Evolutionary conservation across 37 sponge, comb jelly and placozoan genomes (phyloP), one percentile per base, ranked within the genome.

Genomic region (Spongilla lacustris): DNA sequence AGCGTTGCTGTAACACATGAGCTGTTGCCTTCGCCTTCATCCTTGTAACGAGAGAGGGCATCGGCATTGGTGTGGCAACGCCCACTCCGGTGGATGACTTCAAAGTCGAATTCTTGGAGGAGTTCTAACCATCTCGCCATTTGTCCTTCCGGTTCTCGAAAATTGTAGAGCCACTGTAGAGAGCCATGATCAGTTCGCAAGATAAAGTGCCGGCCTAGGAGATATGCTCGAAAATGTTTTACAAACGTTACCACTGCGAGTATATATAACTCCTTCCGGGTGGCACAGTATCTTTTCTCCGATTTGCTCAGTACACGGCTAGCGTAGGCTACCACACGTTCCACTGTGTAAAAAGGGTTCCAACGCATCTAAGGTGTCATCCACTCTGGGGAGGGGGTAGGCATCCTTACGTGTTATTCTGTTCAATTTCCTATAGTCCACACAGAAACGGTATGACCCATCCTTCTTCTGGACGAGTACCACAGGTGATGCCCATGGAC

Each of bases 191-290:
- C 81, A 27, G 48, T 78, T 29, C 79, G 41, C 41, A 41, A 41
- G 41, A 41, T 41, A 41, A 41, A 41, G 41, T 41, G 41, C 41
- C 41, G 41, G 41, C 41, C 41, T 41, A 41, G 3, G 41, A 85
- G 37, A 48, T 85, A 85, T 36, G 76, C 77, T 4, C 76, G 68
- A 80, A 88, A 88, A 41, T 78, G 80, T 50, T 84, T 89, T 36
- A 89, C 80, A 30, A 77, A 83, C 89, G 77, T 83, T 17, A 88
- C 83, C 48, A 88, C 83, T 21, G 37, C 89, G 71, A 82, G 46
- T n/a, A n/a, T n/a, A n/a, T n/a, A n/a, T n/a, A 84, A 84, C 66
- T 89, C 89, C 37, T 79, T 35, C 66, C 84, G 84, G 24, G 89
- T 84, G 24, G 69, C 74, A 9, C 84, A 79, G 78, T 88, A 82